phyloP scores from a whole-genome alignment of 2,888 invertebrate genomes.

The Unio pictorum region DNA sequence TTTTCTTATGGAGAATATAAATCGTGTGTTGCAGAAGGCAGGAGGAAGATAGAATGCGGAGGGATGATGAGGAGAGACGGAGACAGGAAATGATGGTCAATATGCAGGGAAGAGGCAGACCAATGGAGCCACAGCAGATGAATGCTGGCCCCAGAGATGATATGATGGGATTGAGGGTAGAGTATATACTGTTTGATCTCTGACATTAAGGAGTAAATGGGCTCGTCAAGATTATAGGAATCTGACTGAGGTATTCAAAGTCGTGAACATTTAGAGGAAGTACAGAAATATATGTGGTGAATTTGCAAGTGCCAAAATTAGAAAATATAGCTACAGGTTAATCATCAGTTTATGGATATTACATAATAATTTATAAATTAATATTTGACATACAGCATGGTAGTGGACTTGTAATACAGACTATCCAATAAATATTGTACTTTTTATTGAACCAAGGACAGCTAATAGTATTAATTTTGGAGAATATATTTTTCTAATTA shows the following conservation, averaged over 20 bases:
- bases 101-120: constrained; percentile 18
- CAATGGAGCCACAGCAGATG: background rate
- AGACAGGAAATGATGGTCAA: constrained; percentile 45
- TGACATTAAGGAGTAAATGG: constrained; percentile 20
- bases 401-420: no score
- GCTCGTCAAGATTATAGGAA: constrained; percentile 4
- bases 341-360: background rate
- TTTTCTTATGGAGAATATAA: background rate
- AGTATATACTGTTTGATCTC: constrained; percentile 18
- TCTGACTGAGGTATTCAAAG: constrained; percentile 1
- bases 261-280: no score
- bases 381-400: no score
- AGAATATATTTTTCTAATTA: no score
- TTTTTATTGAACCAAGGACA: no score
- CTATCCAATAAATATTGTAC: no score
- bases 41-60: constrained; percentile 36
- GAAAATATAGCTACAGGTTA: constrained; percentile 4
- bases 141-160: constrained; percentile 10
- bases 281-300: no score
- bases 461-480: no score
- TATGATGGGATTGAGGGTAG: constrained; percentile 8
- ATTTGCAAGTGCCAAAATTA: no score
- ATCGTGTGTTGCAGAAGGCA: constrained; percentile 24
- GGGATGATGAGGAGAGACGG: constrained; percentile 24
- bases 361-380: no score